Percentiles rank a stretch among this genome's conserved stretches.
phyloP scores from a whole-genome alignment of 2,888 invertebrate genomes.

The Synergus gifuensis region DNA sequence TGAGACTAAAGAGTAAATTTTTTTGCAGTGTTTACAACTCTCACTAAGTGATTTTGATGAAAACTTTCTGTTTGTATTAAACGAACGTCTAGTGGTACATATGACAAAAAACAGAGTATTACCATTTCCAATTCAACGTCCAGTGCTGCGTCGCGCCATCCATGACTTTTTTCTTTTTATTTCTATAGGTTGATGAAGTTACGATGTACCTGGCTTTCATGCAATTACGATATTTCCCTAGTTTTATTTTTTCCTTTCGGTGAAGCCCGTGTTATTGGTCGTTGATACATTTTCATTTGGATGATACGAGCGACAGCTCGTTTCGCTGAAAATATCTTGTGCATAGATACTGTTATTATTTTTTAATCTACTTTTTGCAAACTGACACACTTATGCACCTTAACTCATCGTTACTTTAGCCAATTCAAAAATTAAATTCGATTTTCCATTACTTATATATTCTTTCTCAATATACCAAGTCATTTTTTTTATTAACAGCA shows the following conservation, averaged over 20 bases:
- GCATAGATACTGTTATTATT: not conserved
- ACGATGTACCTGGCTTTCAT: constrained; percentile 55
- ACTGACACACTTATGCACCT: not conserved
- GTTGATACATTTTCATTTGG: constrained; percentile 64
- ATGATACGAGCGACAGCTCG: constrained; percentile 40
- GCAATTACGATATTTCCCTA: constrained; percentile 59
- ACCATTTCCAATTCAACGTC: constrained; percentile 16
- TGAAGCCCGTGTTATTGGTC: constrained; percentile 46
- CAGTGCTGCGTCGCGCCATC: constrained; percentile 15
- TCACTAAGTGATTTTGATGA: not conserved
- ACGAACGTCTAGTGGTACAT: not conserved
- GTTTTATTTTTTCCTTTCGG: constrained; percentile 53
- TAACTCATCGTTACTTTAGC: not conserved
- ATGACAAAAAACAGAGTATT: not conserved
- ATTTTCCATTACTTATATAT: no score
- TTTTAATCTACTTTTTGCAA: not conserved
- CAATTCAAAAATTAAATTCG: no score
- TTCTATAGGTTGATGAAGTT: constrained; percentile 56
- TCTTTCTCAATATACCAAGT: not conserved
- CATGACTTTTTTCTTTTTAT: constrained; percentile 48
- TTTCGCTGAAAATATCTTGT: not conserved
- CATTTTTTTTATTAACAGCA: not conserved
- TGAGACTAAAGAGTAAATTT: not conserved
- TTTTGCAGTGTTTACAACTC: not conserved
- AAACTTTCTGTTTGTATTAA: not conserved